Base-by-base conservation (phyloP, 1,140 invertebrate species). In the Onthophagus taurus region DNA sequence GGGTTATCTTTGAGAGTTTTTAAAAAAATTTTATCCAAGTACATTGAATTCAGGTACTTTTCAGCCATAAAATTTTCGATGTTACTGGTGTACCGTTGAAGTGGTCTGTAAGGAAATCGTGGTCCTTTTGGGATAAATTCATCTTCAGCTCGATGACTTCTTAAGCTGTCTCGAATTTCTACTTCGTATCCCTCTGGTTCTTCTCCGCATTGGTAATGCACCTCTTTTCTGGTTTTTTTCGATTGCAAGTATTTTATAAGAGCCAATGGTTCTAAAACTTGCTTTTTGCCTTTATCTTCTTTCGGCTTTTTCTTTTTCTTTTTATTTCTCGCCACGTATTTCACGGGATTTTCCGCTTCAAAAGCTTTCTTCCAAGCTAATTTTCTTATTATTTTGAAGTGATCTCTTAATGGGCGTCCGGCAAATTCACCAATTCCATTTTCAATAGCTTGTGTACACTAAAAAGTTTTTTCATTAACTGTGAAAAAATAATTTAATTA, bases 31-130 rank as follows among this genome's bases (percentile, higher is more conserved):
- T 72, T 73, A 48, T 74, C 72, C 18, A 67, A 61, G 14, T 68
- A 71, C 66, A 73, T 69, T 0, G 65, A 63, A n/a, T 71, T 69
- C 13, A 74, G 53, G 55, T 73, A 74, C 51, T 70, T 74, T 59
- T 71, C 69, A 17, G 71, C 46, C 67, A 68, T 54, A 58, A 60
- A 54, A 66, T 63, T 45, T 52, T 72, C 43, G 54, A 64, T 59
- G 59, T 67, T 62, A 51, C 67, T 51, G 53, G 63, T 47, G 63
- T 68, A 57, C 60, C 60, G 57, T 62, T 70, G 66, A 61, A 70
- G 18, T 52, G 71, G 50, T 60, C 31, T 47, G 44, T 56, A 60
- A 8, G 51, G 52, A 44, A 60, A 61, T 8, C 42, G 34, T 42
- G 50, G 34, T 4, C 38, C 45, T 4, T 48, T 48, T 6, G 61